Percentiles rank a stretch among this genome's conserved stretches.
phyloP scores from a whole-genome alignment of 2,888 invertebrate genomes.

The Yponomeuta evonymella region DNA sequence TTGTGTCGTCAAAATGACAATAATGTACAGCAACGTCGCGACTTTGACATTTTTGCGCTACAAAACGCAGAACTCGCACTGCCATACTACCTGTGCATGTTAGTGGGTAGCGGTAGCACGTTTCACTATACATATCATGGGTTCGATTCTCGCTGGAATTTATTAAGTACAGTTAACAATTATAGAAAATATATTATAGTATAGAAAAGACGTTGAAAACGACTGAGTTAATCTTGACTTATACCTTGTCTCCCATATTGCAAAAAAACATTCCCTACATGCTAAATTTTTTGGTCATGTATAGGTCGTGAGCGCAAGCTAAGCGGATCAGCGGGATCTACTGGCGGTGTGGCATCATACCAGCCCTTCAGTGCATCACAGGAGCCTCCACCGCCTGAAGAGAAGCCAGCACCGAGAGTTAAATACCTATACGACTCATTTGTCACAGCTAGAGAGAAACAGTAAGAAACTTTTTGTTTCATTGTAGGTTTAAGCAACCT shows the following conservation, averaged over 20 bases:
- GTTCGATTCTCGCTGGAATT: too few species aligned
- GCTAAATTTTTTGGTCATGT: background rate
- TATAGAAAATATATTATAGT: too few species aligned
- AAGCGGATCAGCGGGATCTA: conserved; percentile 76
- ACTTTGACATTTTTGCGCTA: too few species aligned
- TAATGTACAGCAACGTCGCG: background rate
- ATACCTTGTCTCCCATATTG: too few species aligned
- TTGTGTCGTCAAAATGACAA: conserved; percentile 30
- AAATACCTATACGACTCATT: conserved; percentile 77
- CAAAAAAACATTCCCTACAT: background rate
- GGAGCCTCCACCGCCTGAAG: conserved; percentile 84
- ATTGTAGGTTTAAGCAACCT: background rate
- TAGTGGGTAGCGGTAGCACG: too few species aligned
- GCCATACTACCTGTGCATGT: too few species aligned
- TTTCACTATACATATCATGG: too few species aligned
- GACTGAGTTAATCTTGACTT: too few species aligned
- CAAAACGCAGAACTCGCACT: too few species aligned
- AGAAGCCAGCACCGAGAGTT: conserved; percentile 80
- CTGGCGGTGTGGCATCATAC: conserved; percentile 87
- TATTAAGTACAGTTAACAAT: too few species aligned
- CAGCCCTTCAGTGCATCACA: conserved; percentile 93
- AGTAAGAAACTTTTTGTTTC: conserved; percentile 40
- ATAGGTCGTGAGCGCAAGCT: conserved; percentile 85
- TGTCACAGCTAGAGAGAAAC: conserved; percentile 62
- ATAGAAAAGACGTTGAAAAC: too few species aligned